A percentile compares a stretch with the other conserved stretches of the same genome.
Conservation (phyloP, 1,140 invertebrate genomes). For the Bacillus rossius region DNA sequence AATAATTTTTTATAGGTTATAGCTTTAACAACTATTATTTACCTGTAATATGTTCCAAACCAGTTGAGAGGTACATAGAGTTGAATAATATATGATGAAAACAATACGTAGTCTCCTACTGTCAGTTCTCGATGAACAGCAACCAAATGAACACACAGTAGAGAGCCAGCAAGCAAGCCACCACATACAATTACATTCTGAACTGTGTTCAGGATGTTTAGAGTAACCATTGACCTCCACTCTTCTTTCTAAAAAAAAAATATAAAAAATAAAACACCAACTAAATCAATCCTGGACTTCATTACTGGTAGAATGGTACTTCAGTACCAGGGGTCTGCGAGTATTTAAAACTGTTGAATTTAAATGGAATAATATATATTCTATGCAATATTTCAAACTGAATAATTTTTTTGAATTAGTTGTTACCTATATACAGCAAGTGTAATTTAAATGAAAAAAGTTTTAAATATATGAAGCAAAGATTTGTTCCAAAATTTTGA, state of each 20-base stretch:
- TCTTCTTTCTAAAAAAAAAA: slow-evolving; percentile 66
- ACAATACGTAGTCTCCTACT: slow-evolving; percentile 92
- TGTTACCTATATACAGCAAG: no score
- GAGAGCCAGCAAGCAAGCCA: slow-evolving; percentile 78
- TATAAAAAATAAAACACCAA: slow-evolving; percentile 25
- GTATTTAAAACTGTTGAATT: no score
- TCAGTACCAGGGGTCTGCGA: no score
- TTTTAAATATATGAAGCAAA: no score
- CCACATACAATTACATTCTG: slow-evolving; percentile 88
- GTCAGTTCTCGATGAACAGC: slow-evolving; percentile 62
- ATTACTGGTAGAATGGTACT: no score
- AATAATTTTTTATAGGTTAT: neutral
- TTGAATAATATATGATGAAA: slow-evolving; percentile 92
- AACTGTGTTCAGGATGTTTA: slow-evolving; percentile 83
- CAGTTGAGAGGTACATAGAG: slow-evolving; percentile 95
- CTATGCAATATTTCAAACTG: no score
- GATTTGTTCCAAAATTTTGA: no score
- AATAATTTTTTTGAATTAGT: no score
- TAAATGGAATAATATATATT: no score
- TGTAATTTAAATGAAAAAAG: no score
- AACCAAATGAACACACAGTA: slow-evolving; percentile 82
- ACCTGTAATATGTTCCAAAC: slow-evolving; percentile 98
- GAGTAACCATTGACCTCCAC: slow-evolving; percentile 75
- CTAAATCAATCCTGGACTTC: no score
- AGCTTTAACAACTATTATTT: slow-evolving; percentile 14